phyloP scores from a whole-genome alignment of 2,797 vertebrate genomes.

The Myotis findleyi region DNA sequence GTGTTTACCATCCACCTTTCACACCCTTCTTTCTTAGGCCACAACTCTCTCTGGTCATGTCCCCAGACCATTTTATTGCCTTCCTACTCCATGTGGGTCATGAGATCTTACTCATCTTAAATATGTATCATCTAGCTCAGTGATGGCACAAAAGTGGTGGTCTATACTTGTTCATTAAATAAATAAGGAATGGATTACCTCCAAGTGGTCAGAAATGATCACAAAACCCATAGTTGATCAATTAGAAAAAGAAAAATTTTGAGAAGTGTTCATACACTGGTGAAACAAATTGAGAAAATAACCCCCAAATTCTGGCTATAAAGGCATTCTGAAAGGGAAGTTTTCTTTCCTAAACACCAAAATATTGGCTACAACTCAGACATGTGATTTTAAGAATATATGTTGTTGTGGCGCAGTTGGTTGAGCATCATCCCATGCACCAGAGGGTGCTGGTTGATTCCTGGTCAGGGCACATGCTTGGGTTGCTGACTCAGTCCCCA shows the following conservation, averaged over 20 bases:
- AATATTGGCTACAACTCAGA: neutral
- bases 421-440: too few relatives aligned
- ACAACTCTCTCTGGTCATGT: neutral
- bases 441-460: too few relatives aligned
- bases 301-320: neutral
- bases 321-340: neutral
- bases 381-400: neutral
- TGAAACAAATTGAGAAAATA: neutral
- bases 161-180: neutral
- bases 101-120: neutral
- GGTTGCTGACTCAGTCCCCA: too few relatives aligned
- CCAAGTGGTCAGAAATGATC: conserved; percentile 5
- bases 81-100: neutral
- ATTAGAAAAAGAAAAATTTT: neutral
- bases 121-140: neutral
- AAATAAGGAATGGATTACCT: neutral
- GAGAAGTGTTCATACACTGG: neutral
- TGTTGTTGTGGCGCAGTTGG: neutral
- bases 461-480: too few relatives aligned
- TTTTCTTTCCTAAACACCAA: neutral
- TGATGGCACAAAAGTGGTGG: neutral
- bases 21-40: neutral
- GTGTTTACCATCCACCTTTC: neutral
- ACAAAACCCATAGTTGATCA: neutral
- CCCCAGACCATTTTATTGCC: neutral